Base-by-base conservation (phyloP, 2,888 invertebrate genomes). In the Drosophila tanythrix region DNA sequence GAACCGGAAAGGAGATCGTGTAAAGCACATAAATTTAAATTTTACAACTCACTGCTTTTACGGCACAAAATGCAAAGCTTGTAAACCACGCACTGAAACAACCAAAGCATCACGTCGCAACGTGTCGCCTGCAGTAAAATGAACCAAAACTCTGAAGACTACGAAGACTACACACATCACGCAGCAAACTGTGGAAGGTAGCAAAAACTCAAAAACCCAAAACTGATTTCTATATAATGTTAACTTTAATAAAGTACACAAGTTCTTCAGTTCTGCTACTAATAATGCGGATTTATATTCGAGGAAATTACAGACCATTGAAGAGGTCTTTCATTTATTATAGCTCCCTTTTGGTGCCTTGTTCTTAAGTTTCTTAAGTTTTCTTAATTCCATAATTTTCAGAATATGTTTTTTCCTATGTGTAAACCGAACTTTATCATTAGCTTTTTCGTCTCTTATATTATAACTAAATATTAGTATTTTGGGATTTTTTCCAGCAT, bases 11-110 rank as follows among this genome's bases (percentile, higher is more conserved):
- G 40, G 18, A 55, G 43, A 60, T 60, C 51, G 64, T 76, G 63
- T 63, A 70, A 78, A 60, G 70, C 65, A 69, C 73, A 68, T 62
- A 66, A 74, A 87, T 79, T 67, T 70, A 67, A 56, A 86, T 82
- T 82, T 85, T 72, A 76, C 71, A 80, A 70, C 85, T 76, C 67
- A 59, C 62, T 67, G 60, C 40, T 56, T 53, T 56, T 61, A 70
- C 53, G 48, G 31, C 70, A 35, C 64, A 46, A 25, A 25, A 46
- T 46, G 46, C 25, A 46, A 46, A 46, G 46, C 46, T 25, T 46
- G 46, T 46, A 46, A 46, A 46, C 15, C 46, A 25, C 51, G n/a
- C 13, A 25, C 8, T 15, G 46, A 25, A 46, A 25, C 46, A 46
- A 25, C 46, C 25, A 46, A 25, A 46, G 46, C 21, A 46, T 46